phyloP scores from a whole-genome alignment of 2,797 vertebrate species.

The Sparus aurata region DNA sequence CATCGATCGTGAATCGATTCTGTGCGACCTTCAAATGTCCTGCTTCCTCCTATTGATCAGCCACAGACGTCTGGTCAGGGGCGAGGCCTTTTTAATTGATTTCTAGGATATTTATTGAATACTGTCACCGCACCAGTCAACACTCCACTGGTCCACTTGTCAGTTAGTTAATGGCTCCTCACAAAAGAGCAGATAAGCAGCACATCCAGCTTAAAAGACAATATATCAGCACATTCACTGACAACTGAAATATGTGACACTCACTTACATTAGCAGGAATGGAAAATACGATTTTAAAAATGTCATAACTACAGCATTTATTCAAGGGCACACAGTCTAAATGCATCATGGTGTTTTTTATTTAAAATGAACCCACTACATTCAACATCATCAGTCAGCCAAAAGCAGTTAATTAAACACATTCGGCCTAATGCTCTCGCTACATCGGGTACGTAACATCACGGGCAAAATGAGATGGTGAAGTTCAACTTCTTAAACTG shows the following conservation, averaged over 20 bases:
- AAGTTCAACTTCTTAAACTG: too few species aligned
- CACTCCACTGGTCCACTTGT: neutral
- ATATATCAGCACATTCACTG: neutral
- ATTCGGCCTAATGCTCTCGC: neutral
- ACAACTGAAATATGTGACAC: neutral
- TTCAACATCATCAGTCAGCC: neutral
- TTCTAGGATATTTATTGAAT: neutral
- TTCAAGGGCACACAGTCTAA: too few species aligned
- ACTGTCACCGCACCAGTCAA: neutral
- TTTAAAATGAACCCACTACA: too few species aligned
- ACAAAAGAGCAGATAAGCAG: neutral
- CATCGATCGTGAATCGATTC: neutral
- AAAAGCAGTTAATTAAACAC: neutral
- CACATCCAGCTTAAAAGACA: neutral
- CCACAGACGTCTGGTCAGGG: neutral
- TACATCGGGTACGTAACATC: too few species aligned
- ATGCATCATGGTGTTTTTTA: too few species aligned
- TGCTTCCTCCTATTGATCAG: neutral
- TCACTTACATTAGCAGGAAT: neutral
- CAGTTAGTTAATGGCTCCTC: neutral
- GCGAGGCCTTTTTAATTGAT: neutral
- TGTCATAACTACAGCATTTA: neutral
- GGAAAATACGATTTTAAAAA: neutral
- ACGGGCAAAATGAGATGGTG: too few species aligned
- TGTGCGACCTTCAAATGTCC: constrained; percentile 16